Percentiles rank a stretch among this genome's conserved stretches.
phyloP scores from a whole-genome alignment of 2,113 vertebrate species.

The Clarias batrachus region DNA sequence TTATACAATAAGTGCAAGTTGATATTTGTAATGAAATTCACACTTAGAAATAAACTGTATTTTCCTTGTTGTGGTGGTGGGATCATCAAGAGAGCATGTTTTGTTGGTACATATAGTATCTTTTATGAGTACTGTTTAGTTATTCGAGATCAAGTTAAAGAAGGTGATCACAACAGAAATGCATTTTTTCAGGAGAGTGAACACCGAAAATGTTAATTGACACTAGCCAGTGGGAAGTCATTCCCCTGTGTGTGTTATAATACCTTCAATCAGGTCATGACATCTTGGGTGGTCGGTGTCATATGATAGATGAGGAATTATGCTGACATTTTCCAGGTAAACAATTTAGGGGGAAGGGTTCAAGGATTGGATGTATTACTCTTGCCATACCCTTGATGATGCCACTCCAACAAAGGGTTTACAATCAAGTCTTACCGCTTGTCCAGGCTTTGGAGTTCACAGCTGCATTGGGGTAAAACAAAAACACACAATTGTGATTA shows the following conservation, averaged over 20 bases:
- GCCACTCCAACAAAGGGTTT: neutral
- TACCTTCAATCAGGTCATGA: too few species aligned
- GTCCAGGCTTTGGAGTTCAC: neutral
- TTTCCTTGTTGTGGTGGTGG: neutral
- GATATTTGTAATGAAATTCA: neutral
- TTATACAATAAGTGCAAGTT: neutral
- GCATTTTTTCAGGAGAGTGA: neutral
- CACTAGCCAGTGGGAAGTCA: too few species aligned
- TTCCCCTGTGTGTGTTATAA: too few species aligned
- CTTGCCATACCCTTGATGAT: neutral
- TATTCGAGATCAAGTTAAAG: too few species aligned
- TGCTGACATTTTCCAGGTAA: neutral
- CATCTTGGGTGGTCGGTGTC: neutral
- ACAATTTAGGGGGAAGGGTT: neutral
- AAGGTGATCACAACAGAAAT: too few species aligned
- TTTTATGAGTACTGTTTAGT: neutral
- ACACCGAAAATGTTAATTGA: neutral
- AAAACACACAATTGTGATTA: neutral
- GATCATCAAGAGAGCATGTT: neutral
- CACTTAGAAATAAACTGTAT: neutral
- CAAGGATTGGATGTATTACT: neutral
- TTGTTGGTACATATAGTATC: neutral
- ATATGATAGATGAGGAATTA: neutral
- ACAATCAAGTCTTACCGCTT: neutral
- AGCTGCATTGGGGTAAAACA: neutral